Evolutionary conservation across 1,140 invertebrate species (phyloP).

Genomic region (Trialeurodes vaporariorum): DNA sequence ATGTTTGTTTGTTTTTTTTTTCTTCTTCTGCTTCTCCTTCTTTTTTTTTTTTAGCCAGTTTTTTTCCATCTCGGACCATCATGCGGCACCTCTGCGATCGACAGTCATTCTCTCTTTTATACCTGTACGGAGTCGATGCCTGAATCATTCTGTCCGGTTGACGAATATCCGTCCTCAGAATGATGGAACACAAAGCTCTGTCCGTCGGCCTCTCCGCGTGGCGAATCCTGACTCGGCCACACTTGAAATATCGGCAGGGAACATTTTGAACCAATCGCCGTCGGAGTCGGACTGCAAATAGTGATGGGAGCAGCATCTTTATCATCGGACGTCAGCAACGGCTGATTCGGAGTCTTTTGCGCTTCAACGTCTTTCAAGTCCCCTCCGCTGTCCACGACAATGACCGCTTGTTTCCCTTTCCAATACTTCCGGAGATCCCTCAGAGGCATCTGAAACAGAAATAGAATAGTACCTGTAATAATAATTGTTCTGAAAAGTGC

Average conservation of each 20-base stretch:
- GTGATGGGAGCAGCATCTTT: not conserved
- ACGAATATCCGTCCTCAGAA: conserved; percentile 33
- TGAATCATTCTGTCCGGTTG: conserved; percentile 37
- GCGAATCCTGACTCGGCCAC: conserved; percentile 48
- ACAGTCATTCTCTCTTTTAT: too few species aligned
- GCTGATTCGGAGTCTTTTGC: not conserved
- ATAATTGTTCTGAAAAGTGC: too few species aligned
- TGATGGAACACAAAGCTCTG: conserved; percentile 53
- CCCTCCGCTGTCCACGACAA: conserved; percentile 12
- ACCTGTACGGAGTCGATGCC: conserved; percentile 59
- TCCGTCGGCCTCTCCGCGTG: conserved; percentile 50
- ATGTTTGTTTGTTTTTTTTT: too few species aligned
- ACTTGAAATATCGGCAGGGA: conserved; percentile 32
- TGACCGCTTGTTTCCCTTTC: conserved; percentile 16
- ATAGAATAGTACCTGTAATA: too few species aligned
- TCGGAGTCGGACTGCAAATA: not conserved
- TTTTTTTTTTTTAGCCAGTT: too few species aligned
- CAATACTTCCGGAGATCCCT: conserved; percentile 19
- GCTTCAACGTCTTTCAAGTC: not conserved
- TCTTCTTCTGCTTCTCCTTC: too few species aligned
- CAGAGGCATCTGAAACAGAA: conserved; percentile 18
- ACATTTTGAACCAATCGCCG: conserved; percentile 10
- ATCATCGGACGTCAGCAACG: not conserved
- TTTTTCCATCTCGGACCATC: too few species aligned
- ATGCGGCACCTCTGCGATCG: too few species aligned